Evolutionary conservation across 1,140 invertebrate genomes (phyloP).

Genomic region (Penaeus indicus): DNA sequence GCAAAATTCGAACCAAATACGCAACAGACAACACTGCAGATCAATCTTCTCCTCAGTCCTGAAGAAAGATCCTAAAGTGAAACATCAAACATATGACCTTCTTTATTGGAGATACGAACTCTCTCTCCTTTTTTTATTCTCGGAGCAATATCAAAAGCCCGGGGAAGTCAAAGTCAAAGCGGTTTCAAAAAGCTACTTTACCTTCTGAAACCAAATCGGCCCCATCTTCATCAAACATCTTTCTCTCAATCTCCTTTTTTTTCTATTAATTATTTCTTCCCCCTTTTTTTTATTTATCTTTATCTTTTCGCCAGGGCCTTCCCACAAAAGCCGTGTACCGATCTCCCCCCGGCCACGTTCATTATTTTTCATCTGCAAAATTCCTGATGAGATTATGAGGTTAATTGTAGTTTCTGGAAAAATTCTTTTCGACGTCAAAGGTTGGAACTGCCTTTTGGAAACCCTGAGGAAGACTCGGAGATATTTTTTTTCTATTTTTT

Average conservation of each 20-base stretch:
- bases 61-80: background rate
- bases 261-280: background rate
- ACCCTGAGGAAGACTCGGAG: conserved; percentile 16
- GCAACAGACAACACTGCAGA: background rate
- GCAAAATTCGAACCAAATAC: background rate
- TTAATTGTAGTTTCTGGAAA: conserved; percentile 60
- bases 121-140: background rate
- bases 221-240: conserved; percentile 54
- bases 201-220: conserved; percentile 57
- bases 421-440: conserved; percentile 54
- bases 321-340: conserved; percentile 54
- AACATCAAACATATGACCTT: conserved; percentile 40
- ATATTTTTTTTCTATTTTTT: conserved; percentile 12
- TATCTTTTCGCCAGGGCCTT: background rate
- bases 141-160: background rate
- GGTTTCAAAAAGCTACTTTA: conserved; percentile 45
- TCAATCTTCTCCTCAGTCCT: background rate
- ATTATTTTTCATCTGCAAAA: conserved; percentile 61
- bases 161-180: background rate
- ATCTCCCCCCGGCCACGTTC: conserved; percentile 45
- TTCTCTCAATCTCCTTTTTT: background rate
- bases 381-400: conserved; percentile 63
- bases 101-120: conserved; percentile 38
- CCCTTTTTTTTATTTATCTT: background rate
- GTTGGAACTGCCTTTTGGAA: conserved; percentile 55